Conservation (phyloP, 2,888 invertebrate genomes). For the Bedellia somnulentella region DNA sequence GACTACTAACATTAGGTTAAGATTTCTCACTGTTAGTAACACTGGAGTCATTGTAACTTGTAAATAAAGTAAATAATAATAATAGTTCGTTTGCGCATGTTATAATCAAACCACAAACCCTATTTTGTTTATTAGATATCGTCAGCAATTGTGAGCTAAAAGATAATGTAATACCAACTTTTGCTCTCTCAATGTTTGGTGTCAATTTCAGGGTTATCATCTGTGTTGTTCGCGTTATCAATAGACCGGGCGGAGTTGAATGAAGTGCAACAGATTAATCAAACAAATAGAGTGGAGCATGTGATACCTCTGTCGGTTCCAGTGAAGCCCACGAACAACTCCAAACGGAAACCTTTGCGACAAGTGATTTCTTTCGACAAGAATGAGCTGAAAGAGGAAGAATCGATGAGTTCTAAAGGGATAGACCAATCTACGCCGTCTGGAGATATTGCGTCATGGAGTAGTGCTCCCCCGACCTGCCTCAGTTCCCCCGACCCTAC, state of each 20-base stretch:
- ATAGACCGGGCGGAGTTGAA: slow-evolving; percentile 86
- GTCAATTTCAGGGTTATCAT: slow-evolving; percentile 83
- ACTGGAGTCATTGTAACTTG: no score
- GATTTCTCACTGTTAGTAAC: no score
- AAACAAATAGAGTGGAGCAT: slow-evolving; percentile 61
- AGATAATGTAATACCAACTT: no score
- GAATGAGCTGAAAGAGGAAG: slow-evolving; percentile 16
- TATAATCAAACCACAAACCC: no score
- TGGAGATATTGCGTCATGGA: slow-evolving; percentile 34
- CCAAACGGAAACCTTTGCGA: slow-evolving; percentile 41
- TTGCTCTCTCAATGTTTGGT: no score
- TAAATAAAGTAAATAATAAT: no score
- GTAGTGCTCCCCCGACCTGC: slow-evolving; percentile 65
- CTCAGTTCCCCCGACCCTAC: slow-evolving; percentile 61
- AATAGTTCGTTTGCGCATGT: no score
- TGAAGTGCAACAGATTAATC: slow-evolving; percentile 52
- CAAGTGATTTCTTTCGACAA: slow-evolving; percentile 57
- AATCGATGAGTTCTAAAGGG: not conserved
- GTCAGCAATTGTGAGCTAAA: no score
- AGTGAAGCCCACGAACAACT: slow-evolving; percentile 43
- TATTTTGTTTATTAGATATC: no score
- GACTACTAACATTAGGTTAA: no score
- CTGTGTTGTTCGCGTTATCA: slow-evolving; percentile 89
- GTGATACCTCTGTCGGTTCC: slow-evolving; percentile 71
- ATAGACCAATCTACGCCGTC: no score